Base-by-base conservation (phyloP, 2,888 invertebrate genomes). In the Drosophila acutilabella region DNA sequence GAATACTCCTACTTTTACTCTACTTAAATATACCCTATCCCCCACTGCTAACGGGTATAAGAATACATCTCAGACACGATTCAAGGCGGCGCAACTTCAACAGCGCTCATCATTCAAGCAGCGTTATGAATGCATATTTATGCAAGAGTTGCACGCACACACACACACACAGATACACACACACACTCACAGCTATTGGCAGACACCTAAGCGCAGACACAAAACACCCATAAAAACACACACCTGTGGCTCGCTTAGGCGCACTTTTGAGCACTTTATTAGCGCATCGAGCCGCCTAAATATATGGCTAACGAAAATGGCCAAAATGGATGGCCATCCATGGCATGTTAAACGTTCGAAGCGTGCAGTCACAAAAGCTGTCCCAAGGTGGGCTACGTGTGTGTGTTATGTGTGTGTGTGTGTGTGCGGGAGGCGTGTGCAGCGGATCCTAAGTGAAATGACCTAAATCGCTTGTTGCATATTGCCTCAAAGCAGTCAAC, bases 81-180 rank as follows among this genome's bases (percentile, higher is more conserved):
- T 41, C 10, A 44, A 44, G 54, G 42, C 44, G 42, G 36, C 51
- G 40, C 44, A 26, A 33, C 51, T 26, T 11, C 59, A 56, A 30
- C 30, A 33, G 71, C 69, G 69, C 68, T 79, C 77, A 75, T 80
- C 81, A 69, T 71, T 70, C 67, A 65, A 67, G 82, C 72, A 64
- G 86, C 71, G 76, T 85, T 85, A 88, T 79, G 88, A 60, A 64
- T 56, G 64, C 75, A 88, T 81, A 69, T 82, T 82, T 83, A 83
- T 83, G 89, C 84, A 89, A 75, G 67, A 87, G 71, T 69, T 59
- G 65, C 83, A 83, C 82, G 76, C 80, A 75, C 64, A 77, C 86
- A 62, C 26, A 73, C 67, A 80, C 66, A 59, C 52, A 52, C 45
- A 66, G 44, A 54, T 57, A 70, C 83, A 52, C 20, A 72, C 66